Percentiles rank a stretch among this genome's conserved stretches.
phyloP scores from a whole-genome alignment of 2,797 vertebrate genomes.

The Premnoplex brunnescens region DNA sequence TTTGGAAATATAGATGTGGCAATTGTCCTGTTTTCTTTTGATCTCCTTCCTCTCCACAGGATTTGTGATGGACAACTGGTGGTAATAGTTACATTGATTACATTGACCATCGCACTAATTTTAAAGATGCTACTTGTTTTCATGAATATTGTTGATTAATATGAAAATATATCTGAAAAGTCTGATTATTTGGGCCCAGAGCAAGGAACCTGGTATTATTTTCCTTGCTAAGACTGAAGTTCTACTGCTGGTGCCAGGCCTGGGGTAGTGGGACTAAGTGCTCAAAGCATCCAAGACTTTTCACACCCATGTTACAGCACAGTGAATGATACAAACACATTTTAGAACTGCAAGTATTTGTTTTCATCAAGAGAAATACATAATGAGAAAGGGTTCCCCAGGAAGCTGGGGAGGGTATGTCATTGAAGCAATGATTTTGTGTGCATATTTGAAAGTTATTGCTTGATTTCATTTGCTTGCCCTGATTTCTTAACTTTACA shows the following conservation, averaged over 20 bases:
- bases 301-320: not conserved
- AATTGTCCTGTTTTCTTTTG: not conserved
- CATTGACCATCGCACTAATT: not conserved
- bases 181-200: not conserved
- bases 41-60: not conserved
- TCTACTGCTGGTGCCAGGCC: not conserved
- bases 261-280: not conserved
- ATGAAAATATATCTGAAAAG: not conserved
- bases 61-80: conserved; percentile 6
- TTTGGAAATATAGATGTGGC: not conserved
- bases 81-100: not conserved
- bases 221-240: not conserved
- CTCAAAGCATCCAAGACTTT: not conserved
- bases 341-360: not conserved
- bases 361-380: not conserved
- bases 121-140: not conserved
- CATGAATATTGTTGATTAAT: not conserved
- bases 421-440: not conserved
- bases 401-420: not conserved
- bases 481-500: not conserved
- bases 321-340: not conserved
- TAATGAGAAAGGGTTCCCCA: not conserved
- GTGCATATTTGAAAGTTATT: not conserved
- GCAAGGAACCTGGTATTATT: not conserved
- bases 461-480: not conserved